Percentiles rank a stretch among this genome's conserved stretches.
phyloP scores from a whole-genome alignment of 2,888 invertebrate genomes.

The Euzophera pinguis region DNA sequence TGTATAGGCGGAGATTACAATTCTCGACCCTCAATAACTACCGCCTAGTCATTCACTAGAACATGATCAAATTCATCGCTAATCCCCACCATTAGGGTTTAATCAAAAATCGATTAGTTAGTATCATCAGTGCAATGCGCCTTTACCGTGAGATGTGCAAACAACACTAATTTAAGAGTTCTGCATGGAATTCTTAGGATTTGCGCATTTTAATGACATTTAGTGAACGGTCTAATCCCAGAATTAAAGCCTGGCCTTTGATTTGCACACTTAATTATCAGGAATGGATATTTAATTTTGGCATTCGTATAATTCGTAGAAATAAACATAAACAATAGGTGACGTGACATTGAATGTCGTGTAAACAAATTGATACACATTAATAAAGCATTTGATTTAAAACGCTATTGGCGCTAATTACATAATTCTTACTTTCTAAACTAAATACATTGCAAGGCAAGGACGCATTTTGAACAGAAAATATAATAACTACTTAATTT shows the following conservation, averaged over 20 bases:
- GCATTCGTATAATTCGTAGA: too few relatives aligned
- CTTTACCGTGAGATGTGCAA: too few relatives aligned
- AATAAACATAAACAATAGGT: not conserved
- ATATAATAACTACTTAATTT: not conserved
- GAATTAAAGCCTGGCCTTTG: too few relatives aligned
- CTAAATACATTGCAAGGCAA: conserved; percentile 12
- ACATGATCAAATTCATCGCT: conserved; percentile 3
- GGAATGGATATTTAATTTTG: too few relatives aligned
- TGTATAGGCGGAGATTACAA: not conserved
- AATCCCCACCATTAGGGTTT: not conserved
- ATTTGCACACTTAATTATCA: too few relatives aligned
- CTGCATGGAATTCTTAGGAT: too few relatives aligned
- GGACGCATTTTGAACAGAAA: not conserved
- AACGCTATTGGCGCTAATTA: conserved; percentile 1
- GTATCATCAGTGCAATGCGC: not conserved
- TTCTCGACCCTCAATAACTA: not conserved
- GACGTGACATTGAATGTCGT: not conserved
- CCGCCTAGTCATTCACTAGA: not conserved
- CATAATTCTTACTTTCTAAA: conserved; percentile 3
- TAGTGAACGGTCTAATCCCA: too few relatives aligned
- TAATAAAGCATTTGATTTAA: not conserved
- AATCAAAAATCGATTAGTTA: conserved; percentile 4
- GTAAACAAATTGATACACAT: conserved; percentile 2
- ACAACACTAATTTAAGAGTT: too few relatives aligned
- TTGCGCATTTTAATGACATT: too few relatives aligned